Evolutionary conservation across 1,140 invertebrate species (phyloP), one percentile per base, ranked within the genome.

Genomic region (Bombus terrestris): DNA sequence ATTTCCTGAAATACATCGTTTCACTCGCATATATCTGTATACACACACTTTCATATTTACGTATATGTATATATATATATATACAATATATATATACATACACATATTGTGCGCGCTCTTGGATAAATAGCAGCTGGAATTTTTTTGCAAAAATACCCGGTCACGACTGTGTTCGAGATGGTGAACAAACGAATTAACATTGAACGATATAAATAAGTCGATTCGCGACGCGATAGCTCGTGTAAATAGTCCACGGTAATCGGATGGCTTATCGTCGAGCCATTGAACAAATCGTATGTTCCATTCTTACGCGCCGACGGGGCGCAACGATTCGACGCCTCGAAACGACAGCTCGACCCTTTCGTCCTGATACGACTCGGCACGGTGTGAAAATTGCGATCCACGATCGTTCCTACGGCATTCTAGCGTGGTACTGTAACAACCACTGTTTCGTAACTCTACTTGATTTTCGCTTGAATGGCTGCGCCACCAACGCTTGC

Each of bases 281-380:
- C 80, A 82, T 74, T 82, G 80, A 82, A 57, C 80, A 59, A 74
- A 75, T 47, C 71, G 32, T n/a, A 39, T n/a, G 39, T 13, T 82
- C 80, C 53, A 82, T 82, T 82, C 71, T 82, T 18, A 25, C 71
- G 57, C 39, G 37, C 59, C 53, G 69, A 18, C 69, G 37, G 59
- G 53, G 22, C 37, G 69, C 69, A 10, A 81, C 69, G 39, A 82
- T 66, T 39, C 8, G 28, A 75, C 68, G 47, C 68, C 66, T 71
- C 43, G 41, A 28, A 53, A 69, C 43, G 43, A 43, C 79, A 81
- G 43, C 64, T 18, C 28, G 43, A n/a, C 12, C 69, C 39, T 74
- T 81, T 82, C 15, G 1, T 37, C 22, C 22, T 82, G 53, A 75
- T 82, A 74, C 37, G 79, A 73, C n/a, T n/a, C 43, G 71, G 53